Conservation (phyloP, 2,113 vertebrate species). For the Anolis sagrei region DNA sequence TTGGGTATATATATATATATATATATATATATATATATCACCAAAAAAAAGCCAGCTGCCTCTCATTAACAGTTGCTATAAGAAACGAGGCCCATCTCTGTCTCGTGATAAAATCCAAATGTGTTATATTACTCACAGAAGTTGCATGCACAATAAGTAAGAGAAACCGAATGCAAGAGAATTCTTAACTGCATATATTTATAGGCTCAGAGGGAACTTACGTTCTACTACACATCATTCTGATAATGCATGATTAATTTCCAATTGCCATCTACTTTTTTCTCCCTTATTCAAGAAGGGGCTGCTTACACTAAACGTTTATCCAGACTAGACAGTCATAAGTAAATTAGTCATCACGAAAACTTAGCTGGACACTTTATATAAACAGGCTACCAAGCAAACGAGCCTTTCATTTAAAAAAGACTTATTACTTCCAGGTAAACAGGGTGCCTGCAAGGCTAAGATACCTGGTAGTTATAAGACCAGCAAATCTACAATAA, state of each 20-base stretch:
- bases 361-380: neutral
- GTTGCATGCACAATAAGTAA: neutral
- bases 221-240: neutral
- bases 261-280: neutral
- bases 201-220: neutral
- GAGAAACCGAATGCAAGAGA: neutral
- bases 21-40: neutral
- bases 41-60: neutral
- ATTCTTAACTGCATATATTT: neutral
- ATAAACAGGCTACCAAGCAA: neutral
- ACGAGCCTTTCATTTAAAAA: neutral
- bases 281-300: neutral
- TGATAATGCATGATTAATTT: neutral
- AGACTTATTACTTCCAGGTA: neutral
- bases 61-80: slow-evolving; percentile 16
- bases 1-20: neutral
- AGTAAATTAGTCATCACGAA: neutral
- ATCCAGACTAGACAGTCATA: neutral
- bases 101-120: slow-evolving; percentile 4
- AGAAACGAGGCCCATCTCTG: neutral
- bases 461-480: neutral
- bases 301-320: neutral
- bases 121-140: neutral
- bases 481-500: neutral
- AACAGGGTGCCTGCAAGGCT: neutral